A percentile compares a stretch with the other conserved stretches of the same genome.
Conservation (phyloP, 2,113 vertebrate genomes). For the Thamnaconus septentrionalis region DNA sequence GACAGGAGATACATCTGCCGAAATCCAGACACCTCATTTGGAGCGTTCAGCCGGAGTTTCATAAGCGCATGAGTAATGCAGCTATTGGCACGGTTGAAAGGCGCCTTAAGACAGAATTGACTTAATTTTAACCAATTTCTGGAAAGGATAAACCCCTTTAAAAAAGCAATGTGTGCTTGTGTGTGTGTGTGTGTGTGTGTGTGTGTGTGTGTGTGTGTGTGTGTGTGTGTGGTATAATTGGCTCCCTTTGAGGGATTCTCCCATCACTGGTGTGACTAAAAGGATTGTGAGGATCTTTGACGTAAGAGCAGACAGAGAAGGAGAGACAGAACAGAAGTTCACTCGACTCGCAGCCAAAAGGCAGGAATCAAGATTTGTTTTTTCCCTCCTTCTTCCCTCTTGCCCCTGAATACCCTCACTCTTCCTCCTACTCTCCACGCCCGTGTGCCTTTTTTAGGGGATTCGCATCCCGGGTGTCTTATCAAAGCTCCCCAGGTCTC, state of each 20-base stretch:
- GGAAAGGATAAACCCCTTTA: slow-evolving; percentile 45
- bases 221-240: slow-evolving; percentile 25
- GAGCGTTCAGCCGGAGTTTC: slow-evolving; percentile 32
- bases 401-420: slow-evolving; percentile 39
- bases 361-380: slow-evolving; percentile 35
- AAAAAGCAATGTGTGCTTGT: slow-evolving; percentile 16
- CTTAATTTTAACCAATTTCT: slow-evolving; percentile 44
- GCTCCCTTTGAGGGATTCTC: slow-evolving; percentile 59
- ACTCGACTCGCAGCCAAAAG: slow-evolving; percentile 60
- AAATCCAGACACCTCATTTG: slow-evolving; percentile 28
- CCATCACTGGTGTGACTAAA: slow-evolving; percentile 74
- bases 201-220: slow-evolving; percentile 16
- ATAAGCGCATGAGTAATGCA: slow-evolving; percentile 25
- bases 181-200: slow-evolving; percentile 15
- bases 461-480: slow-evolving; percentile 64
- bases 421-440: slow-evolving; percentile 57
- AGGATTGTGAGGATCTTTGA: slow-evolving; percentile 69
- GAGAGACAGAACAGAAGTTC: slow-evolving; percentile 38
- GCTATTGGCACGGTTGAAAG: slow-evolving; percentile 35
- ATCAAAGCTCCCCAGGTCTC: slow-evolving; percentile 72
- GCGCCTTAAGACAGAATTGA: slow-evolving; percentile 57
- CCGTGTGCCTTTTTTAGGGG: slow-evolving; percentile 56
- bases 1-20: slow-evolving; percentile 4
- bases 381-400: slow-evolving; percentile 21
- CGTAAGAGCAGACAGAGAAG: slow-evolving; percentile 55